Base-by-base conservation (phyloP, 2,113 vertebrate species). In the Ahaetulla prasina region DNA sequence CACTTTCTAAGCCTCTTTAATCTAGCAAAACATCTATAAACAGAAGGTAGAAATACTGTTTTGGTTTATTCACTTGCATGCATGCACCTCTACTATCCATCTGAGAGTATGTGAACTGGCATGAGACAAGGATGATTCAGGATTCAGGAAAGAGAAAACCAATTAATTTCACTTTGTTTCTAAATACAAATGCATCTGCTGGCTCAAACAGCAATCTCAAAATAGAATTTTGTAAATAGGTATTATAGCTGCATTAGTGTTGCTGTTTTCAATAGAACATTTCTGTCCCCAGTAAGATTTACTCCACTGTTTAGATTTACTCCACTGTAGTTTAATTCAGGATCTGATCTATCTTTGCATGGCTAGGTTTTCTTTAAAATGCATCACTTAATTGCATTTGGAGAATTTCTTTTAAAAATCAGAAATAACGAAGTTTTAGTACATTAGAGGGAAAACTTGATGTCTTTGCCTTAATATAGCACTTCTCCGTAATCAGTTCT, bases 251-350 rank as follows among this genome's bases (percentile, higher is more conserved):
- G 14, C 74, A 25, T 25, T 43, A 14, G 2, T 55, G 9, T 43
- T 55, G n/a, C 35, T 55, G 18, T 63, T 27, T 49, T 16, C 89
- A 89, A 22, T 45, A 68, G 12, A 89, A 63, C 5, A 88, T 45
- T 87, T 11, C 86, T 74, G 88, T 91, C 90, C 53, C 86, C 8
- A 92, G 20, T 94, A 91, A 94, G 93, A 53, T 52, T 52, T 52
- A 16, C 50, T 50, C 49, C 49, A 50, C 49, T 94, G 95, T 93
- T 94, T 93, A 95, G 91, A 63, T 45, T 85, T 91, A 80, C 90
- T 94, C 95, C 91, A 93, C 91, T 95, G 93, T 91, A 94, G 50
- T 88, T 94, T 94, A 90, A 0, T 91, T 89, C 0, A 89, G 84
- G 93, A 63, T 80, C n/a, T 94, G 3, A 14, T 90, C 43, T 60